Base-by-base conservation (phyloP, 2,113 vertebrate species). In the Sceloporus tristichus region DNA sequence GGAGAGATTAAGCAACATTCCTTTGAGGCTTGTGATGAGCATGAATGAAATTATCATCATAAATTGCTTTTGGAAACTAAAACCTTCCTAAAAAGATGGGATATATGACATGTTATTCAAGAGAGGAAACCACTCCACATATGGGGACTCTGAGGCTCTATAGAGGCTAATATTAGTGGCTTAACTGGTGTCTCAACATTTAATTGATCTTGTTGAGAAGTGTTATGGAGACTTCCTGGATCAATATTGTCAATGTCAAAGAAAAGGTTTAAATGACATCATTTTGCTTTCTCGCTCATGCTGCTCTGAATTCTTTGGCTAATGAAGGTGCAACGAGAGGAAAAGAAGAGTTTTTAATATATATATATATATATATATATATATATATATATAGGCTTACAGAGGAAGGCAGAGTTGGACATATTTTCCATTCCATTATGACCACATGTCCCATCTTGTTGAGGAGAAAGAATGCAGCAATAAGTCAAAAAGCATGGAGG, bases 391-490 rank as follows among this genome's bases (percentile, higher is more conserved):
- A n/a, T n/a, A n/a, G n/a, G 54, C 10, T 21, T 42, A 42, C 7
- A 48, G 14, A 81, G 34, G 34, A 38, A 62, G 21, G 62, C 66
- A 84, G 21, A 54, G 3, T 29, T 73, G 42, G 48, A 71, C n/a
- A 53, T 5, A 9, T 34, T 84, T 54, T 73, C 25, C 68, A 34
- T 70, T 48, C 68, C 1, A 5, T 56, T 56, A 73, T 56, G 68
- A 27, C 68, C 42, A 34, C 10, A 53, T 54, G 68, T 42, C 82
- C 48, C 74, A 1, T 74, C 29, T 29, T 54, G 68, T 66, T 71
- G 66, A 74, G 9, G 62, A 56, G 70, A 84, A 84, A 84, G 48
- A 84, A 83, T 19, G 82, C 66, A 83, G 66, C 40, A 7, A 5
- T 84, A 19, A 18, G 29, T 84, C 48, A 84, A 38, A 19, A 23